Base-by-base conservation (phyloP, 2,888 invertebrate species). In the Brachyptera risi region DNA sequence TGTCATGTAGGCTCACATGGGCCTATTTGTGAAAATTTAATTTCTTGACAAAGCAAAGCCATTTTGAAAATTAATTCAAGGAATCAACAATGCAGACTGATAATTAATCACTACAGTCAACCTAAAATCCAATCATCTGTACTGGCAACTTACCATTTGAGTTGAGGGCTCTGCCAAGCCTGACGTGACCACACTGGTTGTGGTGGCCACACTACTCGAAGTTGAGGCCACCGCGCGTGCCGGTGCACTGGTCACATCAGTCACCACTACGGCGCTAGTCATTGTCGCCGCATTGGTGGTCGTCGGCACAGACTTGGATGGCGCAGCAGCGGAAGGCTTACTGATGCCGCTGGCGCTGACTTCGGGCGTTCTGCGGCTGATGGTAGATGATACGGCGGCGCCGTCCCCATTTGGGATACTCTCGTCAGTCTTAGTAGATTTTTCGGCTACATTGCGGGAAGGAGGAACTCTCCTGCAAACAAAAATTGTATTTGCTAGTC, bases 391-490 rank as follows among this genome's bases (percentile, higher is more conserved):
- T 17, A 21, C 19, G 21, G 44, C 15, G 11, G 64, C 65, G 62
- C 67, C 66, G 62, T 68, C 70, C 59, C 70, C 69, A 62, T 69
- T 70, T 65, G 69, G 64, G 63, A 70, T 66, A 67, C 71, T 69
- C 74, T 77, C 77, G 73, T 80, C 87, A 78, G 86, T 87, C 81
- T 86, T 85, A 71, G 84, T 83, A 73, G 85, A 84, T 78, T 87
- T 86, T 76, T 85, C 83, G 72, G 83, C 82, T 78, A 78, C 76
- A 68, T 77, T 76, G 69, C 76, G 77, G 59, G 63, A 64, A 63
- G 69, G 71, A 69, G 76, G 74, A 74, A 76, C 75, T 72, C 73
- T 71, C 71, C 76, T 74, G 63, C 38, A 47, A n/a, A n/a, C n/a
- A n/a, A n/a, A n/a, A n/a, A n/a, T n/a, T n/a, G n/a, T n/a, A n/a